Evolutionary conservation across 2,113 vertebrate genomes (phyloP), one percentile per base, ranked within the genome.

Genomic region (Neotoma lepida): DNA sequence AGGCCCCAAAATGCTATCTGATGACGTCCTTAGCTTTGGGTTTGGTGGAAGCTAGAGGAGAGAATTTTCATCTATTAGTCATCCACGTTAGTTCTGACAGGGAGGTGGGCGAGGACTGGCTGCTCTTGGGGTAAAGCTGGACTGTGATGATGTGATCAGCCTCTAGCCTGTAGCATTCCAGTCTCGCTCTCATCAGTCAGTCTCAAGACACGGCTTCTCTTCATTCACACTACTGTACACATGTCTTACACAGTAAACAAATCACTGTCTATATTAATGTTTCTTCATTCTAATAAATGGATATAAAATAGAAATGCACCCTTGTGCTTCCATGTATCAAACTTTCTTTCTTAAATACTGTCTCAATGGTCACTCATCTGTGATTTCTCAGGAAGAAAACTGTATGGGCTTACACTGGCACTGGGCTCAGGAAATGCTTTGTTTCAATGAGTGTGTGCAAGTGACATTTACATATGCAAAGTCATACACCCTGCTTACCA

Each of bases 381-480:
- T 41, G 39, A 76, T 64, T 86, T 94, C 85, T 74, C 28, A 33
- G 33, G 30, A 51, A 89, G 49, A 96, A 17, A 70, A 56, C n/a
- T 39, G 49, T 80, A 56, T 46, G 61, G 17, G 71, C 2, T 90
- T 90, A 85, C 58, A 64, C 58, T 39, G 28, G 44, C 28, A 4
- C 39, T 33, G n/a, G 39, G n/a, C 68, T 95, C 73, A 84, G 41
- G 68, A 84, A 61, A 14, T 44, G 13, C 35, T 66, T 85, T 61
- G 3, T 54, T 70, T 76, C 64, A 63, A 41, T 66, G 86, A 80
- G 41, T 46, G 88, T 89, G 94, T 89, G 35, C 56, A 70, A 71
- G 56, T 56, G 74, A 81, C 41, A 91, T 90, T 96, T 93, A 77
- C 41, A n/a, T 51, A 73, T 33, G 17, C 49, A 44, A 86, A 70